These are phyloP conservation scores for Sebastolobus altivelis DNA, from an alignment of 2,797 vertebrate genomes.

Conservation along the genomic window DNA sequence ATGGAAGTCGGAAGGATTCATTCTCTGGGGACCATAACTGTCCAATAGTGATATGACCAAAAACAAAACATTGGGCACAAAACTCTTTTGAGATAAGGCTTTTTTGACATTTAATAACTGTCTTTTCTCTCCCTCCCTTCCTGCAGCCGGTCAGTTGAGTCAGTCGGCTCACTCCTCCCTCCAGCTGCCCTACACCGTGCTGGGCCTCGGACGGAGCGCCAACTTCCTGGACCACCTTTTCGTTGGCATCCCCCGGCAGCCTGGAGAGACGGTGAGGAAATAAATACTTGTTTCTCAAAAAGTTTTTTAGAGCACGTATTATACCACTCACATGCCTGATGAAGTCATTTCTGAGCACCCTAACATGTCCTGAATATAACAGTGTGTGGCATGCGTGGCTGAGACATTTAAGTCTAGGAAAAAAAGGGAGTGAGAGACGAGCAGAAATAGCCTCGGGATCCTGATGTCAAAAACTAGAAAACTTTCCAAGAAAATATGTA, in stretches of 20 bases:
- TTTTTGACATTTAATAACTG: not conserved
- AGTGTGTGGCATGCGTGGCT: constrained; percentile 9
- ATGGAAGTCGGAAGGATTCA: not conserved
- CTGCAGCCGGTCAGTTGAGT: constrained; percentile 94
- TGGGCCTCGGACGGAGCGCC: constrained; percentile 95
- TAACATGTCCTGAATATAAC: constrained; percentile 8
- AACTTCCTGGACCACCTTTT: constrained; percentile 97
- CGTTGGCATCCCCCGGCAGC: constrained; percentile 93
- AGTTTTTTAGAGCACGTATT: not conserved
- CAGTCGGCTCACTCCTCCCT: constrained; percentile 96
- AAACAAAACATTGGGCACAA: not conserved
- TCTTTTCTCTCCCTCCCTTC: constrained; percentile 12
- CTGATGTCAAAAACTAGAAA: constrained; percentile 22
- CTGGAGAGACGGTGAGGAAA: constrained; percentile 88
- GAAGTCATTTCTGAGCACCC: constrained; percentile 12
- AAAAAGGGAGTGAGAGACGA: not conserved
- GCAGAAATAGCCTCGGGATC: not conserved
- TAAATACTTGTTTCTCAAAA: not conserved
- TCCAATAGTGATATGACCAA: not conserved
- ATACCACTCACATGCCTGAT: constrained; percentile 9
- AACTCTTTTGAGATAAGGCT: not conserved
- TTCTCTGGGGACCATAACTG: not conserved
- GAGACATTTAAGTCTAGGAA: constrained; percentile 12
- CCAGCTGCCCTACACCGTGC: constrained; percentile 95
- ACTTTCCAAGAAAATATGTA: constrained; percentile 32